Evolutionary conservation across 1,140 invertebrate genomes (phyloP).

Genomic region (Halotydeus destructor): DNA sequence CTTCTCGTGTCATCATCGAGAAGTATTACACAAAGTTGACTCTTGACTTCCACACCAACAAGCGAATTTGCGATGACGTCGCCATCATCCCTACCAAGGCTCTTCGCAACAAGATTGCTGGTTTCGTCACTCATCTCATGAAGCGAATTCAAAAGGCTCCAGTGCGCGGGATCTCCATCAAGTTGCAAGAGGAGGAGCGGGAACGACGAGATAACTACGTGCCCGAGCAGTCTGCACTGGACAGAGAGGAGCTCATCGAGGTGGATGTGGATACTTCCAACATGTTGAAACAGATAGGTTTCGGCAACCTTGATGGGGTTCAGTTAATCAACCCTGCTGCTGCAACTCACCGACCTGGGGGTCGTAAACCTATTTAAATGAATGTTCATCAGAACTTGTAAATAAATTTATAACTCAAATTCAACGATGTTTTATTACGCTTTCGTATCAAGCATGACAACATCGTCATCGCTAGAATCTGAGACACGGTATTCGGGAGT

Average conservation of each 20-base stretch:
- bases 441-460: too few relatives aligned
- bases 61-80: constrained; percentile 97
- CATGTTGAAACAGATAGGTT: constrained; percentile 77
- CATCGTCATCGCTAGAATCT: too few relatives aligned
- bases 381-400: too few relatives aligned
- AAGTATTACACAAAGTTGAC: constrained; percentile 96
- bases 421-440: too few relatives aligned
- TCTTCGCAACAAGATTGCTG: constrained; percentile 93
- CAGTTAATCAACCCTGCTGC: constrained; percentile 10
- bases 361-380: too few relatives aligned
- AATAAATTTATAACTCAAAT: too few relatives aligned
- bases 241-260: constrained; percentile 86
- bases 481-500: too few relatives aligned
- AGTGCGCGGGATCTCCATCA: constrained; percentile 95
- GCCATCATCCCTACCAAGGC: constrained; percentile 95
- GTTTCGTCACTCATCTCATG: constrained; percentile 98
- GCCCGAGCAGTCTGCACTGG: constrained; percentile 39
- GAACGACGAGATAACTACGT: constrained; percentile 98
- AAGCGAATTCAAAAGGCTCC: constrained; percentile 85
- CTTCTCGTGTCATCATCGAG: constrained; percentile 96
- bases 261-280: constrained; percentile 92
- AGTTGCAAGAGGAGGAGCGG: constrained; percentile 95
- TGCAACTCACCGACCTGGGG: too few relatives aligned
- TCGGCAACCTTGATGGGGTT: constrained; percentile 10
- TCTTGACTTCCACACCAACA: constrained; percentile 96